Conservation (phyloP, 2,888 invertebrate species). For the Lepidocyrtinus sp. region DNA sequence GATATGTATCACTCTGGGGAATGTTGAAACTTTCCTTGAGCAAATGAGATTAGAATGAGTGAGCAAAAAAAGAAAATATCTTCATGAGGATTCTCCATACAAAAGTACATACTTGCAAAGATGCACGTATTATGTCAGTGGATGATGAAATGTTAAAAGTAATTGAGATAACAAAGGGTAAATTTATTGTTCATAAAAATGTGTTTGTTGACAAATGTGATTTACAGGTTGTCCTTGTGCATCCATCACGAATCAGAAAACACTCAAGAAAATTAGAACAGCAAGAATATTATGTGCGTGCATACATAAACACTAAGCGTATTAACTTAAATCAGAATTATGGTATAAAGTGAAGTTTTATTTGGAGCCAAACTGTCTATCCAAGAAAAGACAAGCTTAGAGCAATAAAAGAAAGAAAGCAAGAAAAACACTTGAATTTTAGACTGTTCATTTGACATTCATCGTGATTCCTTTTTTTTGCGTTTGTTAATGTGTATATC, state of each 20-base stretch:
- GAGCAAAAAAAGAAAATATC: slow-evolving; percentile 14
- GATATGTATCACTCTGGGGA: neutral
- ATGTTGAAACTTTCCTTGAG: neutral
- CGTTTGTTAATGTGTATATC: neutral
- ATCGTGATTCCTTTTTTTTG: neutral
- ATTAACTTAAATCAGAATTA: neutral
- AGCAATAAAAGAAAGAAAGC: neutral
- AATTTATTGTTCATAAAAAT: neutral
- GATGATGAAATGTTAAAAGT: neutral
- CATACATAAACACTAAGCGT: neutral
- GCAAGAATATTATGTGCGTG: neutral
- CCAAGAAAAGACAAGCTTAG: slow-evolving; percentile 1
- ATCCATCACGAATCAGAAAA: neutral
- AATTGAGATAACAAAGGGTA: neutral
- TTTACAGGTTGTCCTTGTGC: neutral
- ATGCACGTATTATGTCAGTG: neutral
- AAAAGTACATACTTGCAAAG: too few species aligned
- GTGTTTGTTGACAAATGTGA: neutral
- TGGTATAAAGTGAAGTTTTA: neutral
- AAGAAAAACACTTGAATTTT: too few species aligned
- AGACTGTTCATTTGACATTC: neutral
- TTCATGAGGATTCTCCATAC: too few species aligned
- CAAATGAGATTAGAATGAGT: slow-evolving; percentile 37
- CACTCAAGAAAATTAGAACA: neutral
- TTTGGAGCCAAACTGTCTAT: neutral